Evolutionary conservation across 2,113 vertebrate genomes (phyloP).

Genomic region (Leucosticte australis): DNA sequence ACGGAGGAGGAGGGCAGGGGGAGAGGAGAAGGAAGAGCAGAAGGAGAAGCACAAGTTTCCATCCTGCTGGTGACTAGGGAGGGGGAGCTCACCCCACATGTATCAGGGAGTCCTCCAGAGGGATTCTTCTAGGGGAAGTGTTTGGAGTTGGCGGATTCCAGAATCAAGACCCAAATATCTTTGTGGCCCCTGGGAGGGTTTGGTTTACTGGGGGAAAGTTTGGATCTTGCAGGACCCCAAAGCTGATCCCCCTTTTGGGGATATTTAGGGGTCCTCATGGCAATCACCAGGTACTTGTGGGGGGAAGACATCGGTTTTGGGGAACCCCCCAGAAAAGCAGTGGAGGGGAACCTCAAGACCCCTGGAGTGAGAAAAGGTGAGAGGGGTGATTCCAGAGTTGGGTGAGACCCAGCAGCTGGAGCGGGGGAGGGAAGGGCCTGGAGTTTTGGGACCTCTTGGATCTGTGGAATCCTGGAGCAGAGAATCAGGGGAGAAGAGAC

Average conservation of each 20-base stretch:
- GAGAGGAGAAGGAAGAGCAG: background rate
- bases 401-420: background rate
- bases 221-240: background rate
- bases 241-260: background rate
- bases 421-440: rapidly evolving
- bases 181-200: background rate
- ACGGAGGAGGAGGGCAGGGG: too few relatives aligned
- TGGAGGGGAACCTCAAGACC: background rate
- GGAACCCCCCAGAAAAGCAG: background rate
- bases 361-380: background rate
- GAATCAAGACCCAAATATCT: too few relatives aligned
- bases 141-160: too few relatives aligned
- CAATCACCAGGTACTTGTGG: background rate
- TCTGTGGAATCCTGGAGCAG: background rate
- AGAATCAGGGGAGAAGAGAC: background rate
- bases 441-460: background rate
- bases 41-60: too few relatives aligned
- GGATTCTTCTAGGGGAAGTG: too few relatives aligned
- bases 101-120: too few relatives aligned
- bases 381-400: background rate
- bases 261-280: background rate
- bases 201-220: background rate
- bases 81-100: too few relatives aligned
- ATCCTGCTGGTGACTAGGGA: too few relatives aligned
- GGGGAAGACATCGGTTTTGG: too few relatives aligned